phyloP scores from a whole-genome alignment of 2,113 vertebrate species.

The Asarcornis scutulata region DNA sequence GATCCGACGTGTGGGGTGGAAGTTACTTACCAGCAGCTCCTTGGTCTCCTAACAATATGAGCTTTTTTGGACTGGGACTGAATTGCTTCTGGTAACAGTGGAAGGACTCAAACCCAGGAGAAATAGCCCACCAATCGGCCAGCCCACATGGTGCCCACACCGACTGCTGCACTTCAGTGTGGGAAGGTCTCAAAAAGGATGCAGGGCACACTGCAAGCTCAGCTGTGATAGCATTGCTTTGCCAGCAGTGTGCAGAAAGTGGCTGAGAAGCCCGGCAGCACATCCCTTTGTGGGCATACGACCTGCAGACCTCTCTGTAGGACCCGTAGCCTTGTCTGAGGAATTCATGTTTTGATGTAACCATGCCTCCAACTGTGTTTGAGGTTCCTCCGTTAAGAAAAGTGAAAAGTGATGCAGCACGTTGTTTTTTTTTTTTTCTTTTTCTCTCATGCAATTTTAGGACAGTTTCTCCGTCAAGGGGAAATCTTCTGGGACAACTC shows the following conservation, averaged over 20 bases:
- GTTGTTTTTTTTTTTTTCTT: slow-evolving; percentile 31
- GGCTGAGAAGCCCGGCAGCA: not conserved
- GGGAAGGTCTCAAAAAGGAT: not conserved
- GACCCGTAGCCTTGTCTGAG: not conserved
- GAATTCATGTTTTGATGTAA: not conserved
- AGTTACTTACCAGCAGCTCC: slow-evolving; percentile 40
- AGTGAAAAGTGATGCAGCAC: not conserved
- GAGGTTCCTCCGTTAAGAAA: not conserved
- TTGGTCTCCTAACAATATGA: not conserved
- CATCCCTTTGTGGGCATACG: not conserved
- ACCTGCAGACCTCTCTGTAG: not conserved
- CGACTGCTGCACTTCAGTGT: accelerated
- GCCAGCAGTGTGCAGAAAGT: not conserved
- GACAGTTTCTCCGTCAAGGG: slow-evolving; percentile 90
- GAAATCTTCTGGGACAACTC: slow-evolving; percentile 94
- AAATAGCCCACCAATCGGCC: not conserved
- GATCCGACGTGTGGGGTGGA: not conserved
- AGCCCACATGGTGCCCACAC: accelerated
- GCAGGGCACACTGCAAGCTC: accelerated
- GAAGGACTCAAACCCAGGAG: not conserved
- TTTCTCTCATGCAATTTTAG: slow-evolving; percentile 75
- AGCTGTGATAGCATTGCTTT: not conserved
- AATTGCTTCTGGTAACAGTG: not conserved
- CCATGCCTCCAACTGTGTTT: not conserved
- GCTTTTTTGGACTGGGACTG: not conserved